Evolutionary conservation across 1,140 invertebrate genomes (phyloP).

Genomic region (Holotrichia oblita): DNA sequence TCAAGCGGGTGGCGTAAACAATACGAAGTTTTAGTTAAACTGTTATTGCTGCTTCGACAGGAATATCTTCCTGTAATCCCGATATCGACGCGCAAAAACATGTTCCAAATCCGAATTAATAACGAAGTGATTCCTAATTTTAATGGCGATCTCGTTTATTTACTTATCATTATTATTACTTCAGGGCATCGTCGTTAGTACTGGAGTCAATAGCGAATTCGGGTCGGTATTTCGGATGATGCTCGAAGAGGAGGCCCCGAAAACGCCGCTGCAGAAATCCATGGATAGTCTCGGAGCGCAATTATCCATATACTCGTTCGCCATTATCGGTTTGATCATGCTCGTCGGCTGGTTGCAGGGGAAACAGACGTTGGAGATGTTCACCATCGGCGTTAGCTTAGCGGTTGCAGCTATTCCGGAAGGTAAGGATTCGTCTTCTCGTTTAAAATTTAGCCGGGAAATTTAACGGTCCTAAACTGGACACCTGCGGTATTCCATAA

Average conservation of each 20-base stretch:
- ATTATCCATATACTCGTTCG: conserved; percentile 96
- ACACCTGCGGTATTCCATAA: too few species aligned
- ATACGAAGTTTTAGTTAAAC: too few species aligned
- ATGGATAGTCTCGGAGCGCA: conserved; percentile 98
- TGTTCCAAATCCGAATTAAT: too few species aligned
- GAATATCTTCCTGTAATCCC: too few species aligned
- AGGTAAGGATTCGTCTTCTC: conserved; percentile 63
- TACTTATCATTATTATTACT: conserved; percentile 38
- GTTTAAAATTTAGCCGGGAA: too few species aligned
- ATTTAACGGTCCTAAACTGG: too few species aligned
- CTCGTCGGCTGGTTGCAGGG: conserved; percentile 96
- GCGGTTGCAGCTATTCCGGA: conserved; percentile 99
- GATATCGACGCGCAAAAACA: too few species aligned
- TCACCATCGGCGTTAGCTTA: conserved; percentile 98
- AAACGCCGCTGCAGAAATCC: conserved; percentile 96
- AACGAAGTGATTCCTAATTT: too few species aligned
- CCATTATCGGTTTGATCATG: conserved; percentile 97
- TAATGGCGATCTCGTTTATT: too few species aligned
- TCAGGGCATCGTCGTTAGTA: conserved; percentile 96
- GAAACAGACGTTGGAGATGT: conserved; percentile 92
- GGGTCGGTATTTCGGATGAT: conserved; percentile 99
- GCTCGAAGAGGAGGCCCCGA: conserved; percentile 98
- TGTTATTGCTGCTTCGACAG: too few species aligned
- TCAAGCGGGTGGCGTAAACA: too few species aligned
- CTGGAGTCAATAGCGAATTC: conserved; percentile 96